Evolutionary conservation across 2,888 invertebrate genomes (phyloP).

Genomic region (Euphydryas editha): DNA sequence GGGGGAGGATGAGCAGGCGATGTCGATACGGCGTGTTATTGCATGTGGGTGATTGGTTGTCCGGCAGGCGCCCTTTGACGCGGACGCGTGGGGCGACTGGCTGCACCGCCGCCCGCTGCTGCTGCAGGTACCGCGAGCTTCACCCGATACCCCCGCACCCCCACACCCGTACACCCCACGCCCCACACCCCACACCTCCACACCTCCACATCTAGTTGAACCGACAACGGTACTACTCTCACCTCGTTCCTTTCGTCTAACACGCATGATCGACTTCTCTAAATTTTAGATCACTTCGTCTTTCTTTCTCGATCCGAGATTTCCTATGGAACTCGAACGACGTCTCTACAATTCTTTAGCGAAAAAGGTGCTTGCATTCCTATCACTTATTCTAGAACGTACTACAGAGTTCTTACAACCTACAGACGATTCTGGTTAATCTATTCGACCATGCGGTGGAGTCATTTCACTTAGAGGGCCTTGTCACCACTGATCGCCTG

Average conservation of each 20-base stretch:
- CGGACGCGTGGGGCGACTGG: slow-evolving; percentile 81
- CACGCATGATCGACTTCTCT: slow-evolving; percentile 4
- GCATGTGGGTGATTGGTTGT: slow-evolving; percentile 80
- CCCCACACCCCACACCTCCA: slow-evolving; percentile 3
- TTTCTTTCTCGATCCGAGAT: background rate
- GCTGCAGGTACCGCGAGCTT: slow-evolving; percentile 87
- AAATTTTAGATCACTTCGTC: background rate
- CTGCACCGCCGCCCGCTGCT: slow-evolving; percentile 90
- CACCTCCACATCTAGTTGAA: background rate
- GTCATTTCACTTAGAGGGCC: slow-evolving; percentile 47
- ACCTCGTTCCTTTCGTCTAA: slow-evolving; percentile 1
- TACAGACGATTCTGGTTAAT: background rate
- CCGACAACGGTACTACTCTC: too few relatives aligned
- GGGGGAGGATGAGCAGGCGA: slow-evolving; percentile 33
- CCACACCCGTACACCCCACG: slow-evolving; percentile 19
- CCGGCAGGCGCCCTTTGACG: slow-evolving; percentile 75
- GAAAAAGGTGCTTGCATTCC: background rate
- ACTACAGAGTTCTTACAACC: background rate
- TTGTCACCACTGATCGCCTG: slow-evolving; percentile 72
- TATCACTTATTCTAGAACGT: background rate
- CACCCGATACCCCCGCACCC: too few relatives aligned
- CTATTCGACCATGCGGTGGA: background rate
- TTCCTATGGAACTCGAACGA: background rate
- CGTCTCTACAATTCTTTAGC: background rate
- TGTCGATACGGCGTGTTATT: slow-evolving; percentile 72